Base-by-base conservation (phyloP, 2,888 invertebrate species). In the Pandemis heparana region DNA sequence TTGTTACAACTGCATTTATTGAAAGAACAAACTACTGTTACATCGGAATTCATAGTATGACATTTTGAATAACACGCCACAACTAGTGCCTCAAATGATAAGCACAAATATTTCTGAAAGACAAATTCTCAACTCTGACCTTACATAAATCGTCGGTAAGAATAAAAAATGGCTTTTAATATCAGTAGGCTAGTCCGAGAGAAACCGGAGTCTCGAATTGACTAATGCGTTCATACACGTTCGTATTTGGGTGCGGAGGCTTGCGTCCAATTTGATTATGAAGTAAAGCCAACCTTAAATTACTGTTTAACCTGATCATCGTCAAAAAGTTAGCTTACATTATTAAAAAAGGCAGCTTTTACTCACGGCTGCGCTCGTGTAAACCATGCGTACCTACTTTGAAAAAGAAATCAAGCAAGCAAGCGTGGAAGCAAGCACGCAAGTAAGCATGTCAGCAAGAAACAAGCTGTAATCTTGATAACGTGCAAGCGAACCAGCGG, bases 151-250 rank as follows among this genome's bases (percentile, higher is more conserved):
- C 82, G 78, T 78, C 80, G 77, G 78, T 81, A 79, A 80, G 81
- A 82, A 84, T 85, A 85, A 82, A 83, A 86, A 86, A 87, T 81
- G 83, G 82, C 80, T 78, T 75, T 81, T 82, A 85, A 81, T 84
- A 83, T 85, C 84, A 80, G 83, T 81, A 79, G 85, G 84, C 85
- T 89, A 89, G 90, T 89, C 87, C 86, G 69, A 72, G 75, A 75
- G 81, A 83, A 56, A 85, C 83, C 83, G 80, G 83, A 82, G 86
- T 89, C 83, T 83, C 83, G 88, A 88, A 78, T 84, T 92, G 92
- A 92, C 87, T 85, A 91, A 92, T 91, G 91, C 85, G 84, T 86
- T 85, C 86, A 87, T 88, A 87, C 84, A 78, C 77, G 82, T 83
- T 82, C 80, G 81, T 81, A 64, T 78, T 80, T 68, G 39, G 63